Evolutionary conservation across 37 sponge, comb jelly and placozoan genomes (phyloP), one percentile per base, ranked within the genome.

Genomic region (Hexactinellida sp.): DNA sequence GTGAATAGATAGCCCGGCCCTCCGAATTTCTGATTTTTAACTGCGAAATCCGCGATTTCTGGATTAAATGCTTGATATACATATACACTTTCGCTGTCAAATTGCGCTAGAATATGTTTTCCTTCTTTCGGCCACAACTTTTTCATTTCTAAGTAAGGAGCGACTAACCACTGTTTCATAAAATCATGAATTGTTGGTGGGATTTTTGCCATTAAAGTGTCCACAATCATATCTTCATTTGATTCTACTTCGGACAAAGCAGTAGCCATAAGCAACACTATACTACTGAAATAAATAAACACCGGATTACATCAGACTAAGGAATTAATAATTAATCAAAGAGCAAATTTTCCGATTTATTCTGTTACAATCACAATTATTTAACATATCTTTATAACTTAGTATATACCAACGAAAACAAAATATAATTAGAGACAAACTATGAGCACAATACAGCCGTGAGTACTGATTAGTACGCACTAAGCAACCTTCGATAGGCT

Each of bases 51-150:
- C 0, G 90, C 93, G 21, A 92, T 92, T 82, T 88, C 86, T 0
- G 90, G 89, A 37, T 87, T 87, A 85, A 85, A 92, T 36, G 93
- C 93, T 63, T 92, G 93, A 52, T 92, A 92, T 9, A 92, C 93
- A 0, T 89, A 87, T 21, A 92, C 39, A 38, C 37, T 86, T 37
- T 92, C 86, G 0, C 88, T 89, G 84, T 92, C 93, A 82, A 86
- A 92, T 55, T 92, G 93, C 25, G 93, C 93, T 47, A 92, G 52
- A 41, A 92, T 87, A 25, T 92, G 93, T 35, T 41, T 86, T 19
- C 91, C 91, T 35, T 87, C 89, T 37, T 84, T 47, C 1, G 93
- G 93, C 93, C 93, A 92, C 5, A 23, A 25, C 13, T 23, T 63
- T n/a, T 63, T 63, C 28, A 63, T 63, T n/a, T 63, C 76, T 25